These are phyloP conservation scores for Scomber japonicus DNA, from an alignment of 2,113 vertebrate species.

Conservation along the genomic window DNA sequence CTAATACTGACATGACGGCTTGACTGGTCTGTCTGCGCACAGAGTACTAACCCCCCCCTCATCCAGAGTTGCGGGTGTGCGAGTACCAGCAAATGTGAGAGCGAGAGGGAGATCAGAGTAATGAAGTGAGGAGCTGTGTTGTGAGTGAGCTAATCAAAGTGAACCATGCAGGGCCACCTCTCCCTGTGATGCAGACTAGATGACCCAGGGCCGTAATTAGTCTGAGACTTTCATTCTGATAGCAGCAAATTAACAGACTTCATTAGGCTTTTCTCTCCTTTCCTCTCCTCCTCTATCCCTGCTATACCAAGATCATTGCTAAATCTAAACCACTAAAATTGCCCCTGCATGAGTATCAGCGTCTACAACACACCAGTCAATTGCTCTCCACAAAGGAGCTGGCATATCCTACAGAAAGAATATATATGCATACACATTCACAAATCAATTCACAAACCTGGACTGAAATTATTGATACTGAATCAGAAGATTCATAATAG, in stretches of 20 bases:
- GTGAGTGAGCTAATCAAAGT: slow-evolving; percentile 80
- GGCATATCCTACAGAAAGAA: background rate
- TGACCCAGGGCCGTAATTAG: slow-evolving; percentile 83
- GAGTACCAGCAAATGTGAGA: slow-evolving; percentile 45
- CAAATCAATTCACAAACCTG: slow-evolving; percentile 43
- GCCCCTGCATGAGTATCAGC: slow-evolving; percentile 7
- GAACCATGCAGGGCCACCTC: slow-evolving; percentile 76
- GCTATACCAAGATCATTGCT: slow-evolving; percentile 34
- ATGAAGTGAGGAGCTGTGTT: slow-evolving; percentile 73
- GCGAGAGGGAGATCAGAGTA: slow-evolving; percentile 65
- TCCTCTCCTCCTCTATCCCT: slow-evolving; percentile 15
- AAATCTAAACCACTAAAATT: slow-evolving; percentile 47
- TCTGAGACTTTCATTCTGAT: slow-evolving; percentile 79
- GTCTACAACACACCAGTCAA: slow-evolving; percentile 3
- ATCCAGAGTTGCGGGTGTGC: slow-evolving; percentile 15
- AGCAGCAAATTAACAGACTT: slow-evolving; percentile 81
- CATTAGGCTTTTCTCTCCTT: slow-evolving; percentile 66
- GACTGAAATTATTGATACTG: slow-evolving; percentile 31
- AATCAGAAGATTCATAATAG: slow-evolving; percentile 56
- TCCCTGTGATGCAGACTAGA: slow-evolving; percentile 76
- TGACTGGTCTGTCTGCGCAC: slow-evolving; percentile 52
- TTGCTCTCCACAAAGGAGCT: slow-evolving; percentile 7
- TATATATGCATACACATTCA: background rate
- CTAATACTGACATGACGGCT: slow-evolving; percentile 46
- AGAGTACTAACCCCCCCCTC: background rate